Conservation (phyloP, 1,140 invertebrate species). For the Cyphomyrmex costatus region DNA sequence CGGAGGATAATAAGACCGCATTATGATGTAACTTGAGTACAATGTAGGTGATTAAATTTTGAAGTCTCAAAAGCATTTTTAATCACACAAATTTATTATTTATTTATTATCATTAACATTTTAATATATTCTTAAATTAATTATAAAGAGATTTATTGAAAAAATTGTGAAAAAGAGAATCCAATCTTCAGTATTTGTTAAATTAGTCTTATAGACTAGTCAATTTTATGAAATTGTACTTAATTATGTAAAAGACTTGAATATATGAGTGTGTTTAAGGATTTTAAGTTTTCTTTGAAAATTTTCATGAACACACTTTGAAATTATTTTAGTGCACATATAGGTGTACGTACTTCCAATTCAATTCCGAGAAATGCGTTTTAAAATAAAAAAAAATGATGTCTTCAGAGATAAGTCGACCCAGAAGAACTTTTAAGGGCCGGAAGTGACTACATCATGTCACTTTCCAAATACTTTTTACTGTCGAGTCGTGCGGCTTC, state of each 20-base stretch:
- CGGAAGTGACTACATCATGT: slow-evolving; percentile 70
- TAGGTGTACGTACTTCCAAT: slow-evolving; percentile 1
- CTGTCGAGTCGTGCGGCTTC: neutral
- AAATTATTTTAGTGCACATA: neutral
- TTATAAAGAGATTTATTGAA: neutral
- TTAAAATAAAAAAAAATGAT: slow-evolving; percentile 14
- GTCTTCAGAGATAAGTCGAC: neutral
- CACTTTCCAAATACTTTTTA: slow-evolving; percentile 79
- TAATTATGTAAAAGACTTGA: neutral
- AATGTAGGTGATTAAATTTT: neutral
- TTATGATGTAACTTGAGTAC: neutral
- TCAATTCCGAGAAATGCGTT: neutral
- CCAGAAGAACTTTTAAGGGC: slow-evolving; percentile 66
- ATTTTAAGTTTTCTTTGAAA: neutral
- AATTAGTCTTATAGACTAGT: neutral
- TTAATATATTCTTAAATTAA: slow-evolving; percentile 5
- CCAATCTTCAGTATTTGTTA: neutral
- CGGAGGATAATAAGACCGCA: neutral
- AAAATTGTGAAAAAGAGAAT: slow-evolving; percentile 8
- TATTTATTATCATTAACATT: neutral
- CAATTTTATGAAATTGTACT: neutral
- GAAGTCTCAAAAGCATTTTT: neutral
- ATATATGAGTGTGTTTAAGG: neutral
- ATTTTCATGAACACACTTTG: neutral
- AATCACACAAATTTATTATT: neutral